Evolutionary conservation across 2,113 vertebrate genomes (phyloP).

Genomic region (Psephotus haematonotus): DNA sequence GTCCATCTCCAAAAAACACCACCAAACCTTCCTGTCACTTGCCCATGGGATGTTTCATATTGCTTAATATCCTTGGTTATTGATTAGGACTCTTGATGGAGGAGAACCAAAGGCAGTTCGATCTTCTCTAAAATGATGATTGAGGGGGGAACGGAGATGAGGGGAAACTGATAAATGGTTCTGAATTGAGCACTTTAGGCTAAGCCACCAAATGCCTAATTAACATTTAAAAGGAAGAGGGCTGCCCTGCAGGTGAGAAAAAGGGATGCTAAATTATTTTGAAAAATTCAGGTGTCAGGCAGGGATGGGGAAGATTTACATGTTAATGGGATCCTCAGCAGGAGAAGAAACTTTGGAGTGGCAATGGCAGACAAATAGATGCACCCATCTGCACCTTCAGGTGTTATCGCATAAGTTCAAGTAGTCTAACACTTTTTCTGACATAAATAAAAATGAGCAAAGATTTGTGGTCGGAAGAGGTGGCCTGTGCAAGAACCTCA

Average conservation of each 20-base stretch:
- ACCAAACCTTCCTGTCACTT: neutral
- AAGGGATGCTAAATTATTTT: slow-evolving; percentile 56
- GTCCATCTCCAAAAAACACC: neutral
- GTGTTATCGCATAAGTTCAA: neutral
- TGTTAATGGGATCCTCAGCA: slow-evolving; percentile 56
- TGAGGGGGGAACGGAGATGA: neutral
- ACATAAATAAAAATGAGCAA: neutral
- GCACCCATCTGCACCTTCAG: slow-evolving; percentile 35
- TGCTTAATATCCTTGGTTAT: neutral
- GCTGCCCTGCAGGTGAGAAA: slow-evolving; percentile 46
- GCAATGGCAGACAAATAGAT: slow-evolving; percentile 26
- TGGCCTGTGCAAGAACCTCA: neutral
- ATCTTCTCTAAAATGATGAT: neutral
- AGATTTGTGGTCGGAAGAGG: neutral
- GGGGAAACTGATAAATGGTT: slow-evolving; percentile 11
- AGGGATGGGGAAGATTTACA: slow-evolving; percentile 43
- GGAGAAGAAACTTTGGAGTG: slow-evolving; percentile 7
- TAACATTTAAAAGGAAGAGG: slow-evolving; percentile 45
- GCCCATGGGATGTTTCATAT: neutral
- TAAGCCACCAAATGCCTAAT: slow-evolving; percentile 33
- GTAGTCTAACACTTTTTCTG: neutral
- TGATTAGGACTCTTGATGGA: neutral
- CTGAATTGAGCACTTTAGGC: slow-evolving; percentile 41
- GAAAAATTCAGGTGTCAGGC: slow-evolving; percentile 58
- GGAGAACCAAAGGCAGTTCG: neutral